Percentiles rank a stretch among this genome's conserved stretches.
These are phyloP conservation scores for Neosilurus hyrtlii DNA, from an alignment of 2,797 vertebrate species.

Conservation along the genomic window DNA sequence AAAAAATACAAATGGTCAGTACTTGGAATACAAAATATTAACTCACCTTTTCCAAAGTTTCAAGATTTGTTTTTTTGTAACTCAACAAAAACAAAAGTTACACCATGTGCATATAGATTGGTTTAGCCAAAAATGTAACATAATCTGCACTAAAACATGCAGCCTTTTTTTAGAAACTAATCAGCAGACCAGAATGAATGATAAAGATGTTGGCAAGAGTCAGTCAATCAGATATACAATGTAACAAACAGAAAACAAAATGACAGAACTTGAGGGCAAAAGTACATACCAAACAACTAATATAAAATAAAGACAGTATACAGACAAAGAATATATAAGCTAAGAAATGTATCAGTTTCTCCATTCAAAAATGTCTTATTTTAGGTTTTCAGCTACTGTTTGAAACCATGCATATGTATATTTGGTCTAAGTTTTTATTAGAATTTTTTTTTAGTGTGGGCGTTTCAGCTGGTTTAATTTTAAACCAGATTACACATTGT, in stretches of 20 bases:
- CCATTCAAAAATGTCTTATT: background rate
- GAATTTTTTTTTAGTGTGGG: background rate
- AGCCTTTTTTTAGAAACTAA: too few relatives aligned
- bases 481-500: conserved; percentile 8
- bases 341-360: background rate
- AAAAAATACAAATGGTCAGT: background rate
- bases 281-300: background rate
- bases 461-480: conserved; percentile 18
- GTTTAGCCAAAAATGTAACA: background rate
- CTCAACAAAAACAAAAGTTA: background rate
- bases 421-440: background rate
- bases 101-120: background rate
- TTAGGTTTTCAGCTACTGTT: background rate
- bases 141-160: background rate
- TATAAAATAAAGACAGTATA: background rate
- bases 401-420: conserved; percentile 6
- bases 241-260: background rate
- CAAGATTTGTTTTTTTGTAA: background rate
- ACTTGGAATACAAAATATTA: background rate
- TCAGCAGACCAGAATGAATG: background rate
- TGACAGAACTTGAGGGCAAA: background rate
- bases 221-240: conserved; percentile 1
- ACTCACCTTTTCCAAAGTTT: too few relatives aligned
- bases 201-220: background rate
- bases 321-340: background rate